These are phyloP conservation scores for Drosophila willistoni DNA, from an alignment of 1,140 invertebrate genomes.

Conservation along the genomic window DNA sequence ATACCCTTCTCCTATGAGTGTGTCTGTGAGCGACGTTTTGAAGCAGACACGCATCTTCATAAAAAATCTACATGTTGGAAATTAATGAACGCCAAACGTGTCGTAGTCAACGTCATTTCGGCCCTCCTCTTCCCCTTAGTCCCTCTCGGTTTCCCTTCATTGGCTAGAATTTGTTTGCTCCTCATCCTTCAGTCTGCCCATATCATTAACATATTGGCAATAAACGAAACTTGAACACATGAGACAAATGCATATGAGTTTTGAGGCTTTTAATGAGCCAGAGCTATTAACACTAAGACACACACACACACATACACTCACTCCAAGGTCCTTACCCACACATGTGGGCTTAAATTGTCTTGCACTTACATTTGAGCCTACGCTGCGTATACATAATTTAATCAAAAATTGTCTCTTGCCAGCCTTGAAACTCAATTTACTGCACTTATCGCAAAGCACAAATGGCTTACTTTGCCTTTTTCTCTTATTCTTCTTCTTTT, in stretches of 20 bases:
- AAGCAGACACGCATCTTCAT: constrained; percentile 66
- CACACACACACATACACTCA: constrained; percentile 13
- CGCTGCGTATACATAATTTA: constrained; percentile 43
- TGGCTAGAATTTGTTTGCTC: too few species aligned
- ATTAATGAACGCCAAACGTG: constrained; percentile 73
- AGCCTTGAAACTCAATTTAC: constrained; percentile 10
- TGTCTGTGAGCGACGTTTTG: constrained; percentile 16
- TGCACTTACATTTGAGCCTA: constrained; percentile 24
- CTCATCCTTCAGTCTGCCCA: too few species aligned
- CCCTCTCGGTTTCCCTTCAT: neutral
- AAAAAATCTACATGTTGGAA: constrained; percentile 75
- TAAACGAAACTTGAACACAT: constrained; percentile 68
- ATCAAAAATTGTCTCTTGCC: neutral
- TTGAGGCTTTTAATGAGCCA: constrained; percentile 58
- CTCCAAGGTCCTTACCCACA: constrained; percentile 28
- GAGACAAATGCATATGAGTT: constrained; percentile 77
- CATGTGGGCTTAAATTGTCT: neutral
- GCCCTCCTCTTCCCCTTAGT: neutral
- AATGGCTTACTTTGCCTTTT: constrained; percentile 38
- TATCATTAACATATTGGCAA: constrained; percentile 55
- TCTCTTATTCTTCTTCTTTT: neutral
- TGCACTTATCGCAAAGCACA: constrained; percentile 9
- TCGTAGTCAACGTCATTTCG: constrained; percentile 19
- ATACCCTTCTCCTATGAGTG: neutral
- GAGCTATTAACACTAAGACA: constrained; percentile 62